Evolutionary conservation across 2,888 invertebrate genomes (phyloP).

Genomic region (Selenia dentaria): DNA sequence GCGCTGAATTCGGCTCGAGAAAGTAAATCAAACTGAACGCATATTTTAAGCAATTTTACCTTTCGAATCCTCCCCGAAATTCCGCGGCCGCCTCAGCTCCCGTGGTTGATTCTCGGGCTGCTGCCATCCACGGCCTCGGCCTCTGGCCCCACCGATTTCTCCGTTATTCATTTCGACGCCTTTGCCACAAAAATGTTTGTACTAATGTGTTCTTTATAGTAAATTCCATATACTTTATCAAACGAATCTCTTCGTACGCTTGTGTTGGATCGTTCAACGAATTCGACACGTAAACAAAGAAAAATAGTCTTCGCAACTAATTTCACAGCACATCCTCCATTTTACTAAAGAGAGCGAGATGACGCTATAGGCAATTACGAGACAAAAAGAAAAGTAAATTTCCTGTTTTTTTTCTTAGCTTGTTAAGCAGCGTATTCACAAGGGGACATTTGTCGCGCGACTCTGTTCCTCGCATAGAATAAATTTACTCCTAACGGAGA

Average conservation of each 20-base stretch:
- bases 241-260: slow-evolving; percentile 33
- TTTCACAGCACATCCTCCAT: slow-evolving; percentile 72
- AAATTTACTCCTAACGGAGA: no score
- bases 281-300: slow-evolving; percentile 83
- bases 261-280: slow-evolving; percentile 40
- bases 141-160: slow-evolving; percentile 76
- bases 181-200: slow-evolving; percentile 30
- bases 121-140: slow-evolving; percentile 81
- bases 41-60: slow-evolving; percentile 43
- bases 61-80: slow-evolving; percentile 63
- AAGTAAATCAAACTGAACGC: slow-evolving; percentile 36
- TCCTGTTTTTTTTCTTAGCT: not conserved
- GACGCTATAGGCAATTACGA: slow-evolving; percentile 22
- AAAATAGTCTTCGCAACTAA: slow-evolving; percentile 63
- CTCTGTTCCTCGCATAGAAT: no score
- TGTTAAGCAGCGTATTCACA: no score
- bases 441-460: no score
- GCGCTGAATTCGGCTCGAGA: slow-evolving; percentile 44
- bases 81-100: slow-evolving; percentile 75
- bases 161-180: slow-evolving; percentile 79
- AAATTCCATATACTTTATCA: slow-evolving; percentile 66
- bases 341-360: slow-evolving; percentile 45
- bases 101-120: slow-evolving; percentile 74
- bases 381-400: slow-evolving; percentile 20
- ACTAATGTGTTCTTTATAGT: slow-evolving; percentile 45